Evolutionary conservation across 2,797 vertebrate genomes (phyloP).

Genomic region (Orestias chungarensis): DNA sequence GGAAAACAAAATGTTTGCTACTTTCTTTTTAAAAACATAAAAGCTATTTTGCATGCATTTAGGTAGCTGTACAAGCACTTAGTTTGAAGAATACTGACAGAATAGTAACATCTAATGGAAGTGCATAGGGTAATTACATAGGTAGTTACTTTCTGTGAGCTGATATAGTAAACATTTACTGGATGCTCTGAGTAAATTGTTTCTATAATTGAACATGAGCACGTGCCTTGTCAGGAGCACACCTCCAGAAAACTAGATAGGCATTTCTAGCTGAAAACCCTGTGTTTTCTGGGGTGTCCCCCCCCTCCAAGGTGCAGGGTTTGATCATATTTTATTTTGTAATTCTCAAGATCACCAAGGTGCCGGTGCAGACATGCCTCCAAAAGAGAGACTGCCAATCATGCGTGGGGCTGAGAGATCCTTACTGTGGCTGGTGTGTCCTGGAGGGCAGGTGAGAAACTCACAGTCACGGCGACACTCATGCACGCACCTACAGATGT

Average conservation of each 20-base stretch:
- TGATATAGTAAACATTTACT: slow-evolving; percentile 21
- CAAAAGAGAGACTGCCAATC: slow-evolving; percentile 83
- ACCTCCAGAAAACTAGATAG: slow-evolving; percentile 26
- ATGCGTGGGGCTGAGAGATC: slow-evolving; percentile 86
- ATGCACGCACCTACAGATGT: slow-evolving; percentile 17
- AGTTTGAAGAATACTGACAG: background rate
- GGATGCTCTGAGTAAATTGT: slow-evolving; percentile 8
- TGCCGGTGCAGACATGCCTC: slow-evolving; percentile 90
- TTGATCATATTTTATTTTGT: slow-evolving; percentile 46
- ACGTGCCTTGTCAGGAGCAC: slow-evolving; percentile 13
- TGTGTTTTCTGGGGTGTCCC: slow-evolving; percentile 31
- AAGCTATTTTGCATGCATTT: slow-evolving; percentile 1
- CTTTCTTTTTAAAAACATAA: slow-evolving; percentile 1
- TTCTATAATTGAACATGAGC: slow-evolving; percentile 21
- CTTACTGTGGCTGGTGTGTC: slow-evolving; percentile 98
- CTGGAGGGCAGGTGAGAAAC: slow-evolving; percentile 88
- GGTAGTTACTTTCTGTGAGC: background rate
- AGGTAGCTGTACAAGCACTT: background rate
- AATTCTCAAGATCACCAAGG: slow-evolving; percentile 84
- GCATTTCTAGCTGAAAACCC: slow-evolving; percentile 24
- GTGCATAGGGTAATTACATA: slow-evolving; percentile 9
- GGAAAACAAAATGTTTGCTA: background rate
- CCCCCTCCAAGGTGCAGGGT: slow-evolving; percentile 32
- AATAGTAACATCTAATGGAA: slow-evolving; percentile 9
- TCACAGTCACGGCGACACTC: slow-evolving; percentile 1